These are phyloP conservation scores for Bostrychus sinensis DNA, from an alignment of 2,113 vertebrate species.

Conservation along the genomic window DNA sequence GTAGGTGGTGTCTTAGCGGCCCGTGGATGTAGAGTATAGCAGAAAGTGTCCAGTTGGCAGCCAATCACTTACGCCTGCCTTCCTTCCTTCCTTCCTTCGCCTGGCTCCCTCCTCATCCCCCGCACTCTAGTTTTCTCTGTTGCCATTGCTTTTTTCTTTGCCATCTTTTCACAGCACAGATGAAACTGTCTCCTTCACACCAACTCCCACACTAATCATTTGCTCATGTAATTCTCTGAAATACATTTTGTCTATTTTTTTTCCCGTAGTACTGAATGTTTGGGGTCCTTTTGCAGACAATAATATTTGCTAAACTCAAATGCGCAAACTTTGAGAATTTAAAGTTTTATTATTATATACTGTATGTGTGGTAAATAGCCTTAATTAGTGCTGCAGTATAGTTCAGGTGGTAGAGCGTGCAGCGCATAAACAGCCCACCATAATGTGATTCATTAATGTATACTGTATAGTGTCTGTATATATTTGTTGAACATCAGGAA, in stretches of 20 bases:
- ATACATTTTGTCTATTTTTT: constrained; percentile 32
- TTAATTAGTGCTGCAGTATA: too few relatives aligned
- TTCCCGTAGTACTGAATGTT: not conserved
- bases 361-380: too few relatives aligned
- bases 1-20: constrained; percentile 64
- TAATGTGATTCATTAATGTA: too few relatives aligned
- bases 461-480: too few relatives aligned
- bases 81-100: constrained; percentile 52
- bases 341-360: constrained; percentile 14
- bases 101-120: constrained; percentile 37
- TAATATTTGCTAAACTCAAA: constrained; percentile 42
- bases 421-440: too few relatives aligned
- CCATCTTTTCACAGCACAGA: constrained; percentile 67
- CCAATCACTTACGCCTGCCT: constrained; percentile 48
- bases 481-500: too few relatives aligned
- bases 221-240: constrained; percentile 35
- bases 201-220: constrained; percentile 58
- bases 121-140: constrained; percentile 31
- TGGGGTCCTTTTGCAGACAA: constrained; percentile 31
- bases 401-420: too few relatives aligned
- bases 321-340: constrained; percentile 23
- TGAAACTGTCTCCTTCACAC: constrained; percentile 61
- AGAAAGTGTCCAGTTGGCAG: constrained; percentile 69
- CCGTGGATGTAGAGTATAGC: constrained; percentile 46
- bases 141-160: constrained; percentile 38